Evolutionary conservation across 2,888 invertebrate species (phyloP).

Genomic region (Homarus gammarus): DNA sequence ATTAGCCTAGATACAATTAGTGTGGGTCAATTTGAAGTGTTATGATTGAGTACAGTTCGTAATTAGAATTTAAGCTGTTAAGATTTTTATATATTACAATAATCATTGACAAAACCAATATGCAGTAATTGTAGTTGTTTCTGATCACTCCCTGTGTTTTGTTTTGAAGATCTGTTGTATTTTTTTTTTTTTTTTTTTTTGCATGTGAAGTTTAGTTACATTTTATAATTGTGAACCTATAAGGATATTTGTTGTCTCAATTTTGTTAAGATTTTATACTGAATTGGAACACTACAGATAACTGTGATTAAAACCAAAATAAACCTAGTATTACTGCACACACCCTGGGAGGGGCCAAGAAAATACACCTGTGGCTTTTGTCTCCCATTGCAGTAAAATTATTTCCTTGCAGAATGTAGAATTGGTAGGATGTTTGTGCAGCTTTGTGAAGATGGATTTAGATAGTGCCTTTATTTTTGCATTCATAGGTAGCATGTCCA

Average conservation of each 20-base stretch:
- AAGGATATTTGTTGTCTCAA: slow-evolving; percentile 70
- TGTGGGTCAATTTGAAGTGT: slow-evolving; percentile 61
- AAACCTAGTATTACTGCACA: slow-evolving; percentile 51
- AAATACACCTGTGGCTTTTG: slow-evolving; percentile 48
- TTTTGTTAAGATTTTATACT: slow-evolving; percentile 67
- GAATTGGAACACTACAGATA: slow-evolving; percentile 67
- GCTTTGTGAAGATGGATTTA: slow-evolving; percentile 68
- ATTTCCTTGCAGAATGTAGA: slow-evolving; percentile 52
- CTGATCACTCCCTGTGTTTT: slow-evolving; percentile 63
- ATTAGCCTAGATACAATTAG: slow-evolving; percentile 20
- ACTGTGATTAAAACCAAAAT: slow-evolving; percentile 74
- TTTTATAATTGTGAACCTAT: slow-evolving; percentile 70
- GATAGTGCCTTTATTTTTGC: slow-evolving; percentile 71
- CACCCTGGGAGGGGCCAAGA: slow-evolving; percentile 45
- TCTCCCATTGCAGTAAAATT: slow-evolving; percentile 37
- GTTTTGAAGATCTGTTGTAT: slow-evolving; percentile 71
- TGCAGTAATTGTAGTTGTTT: slow-evolving; percentile 71
- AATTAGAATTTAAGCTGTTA: slow-evolving; percentile 69
- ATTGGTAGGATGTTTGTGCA: slow-evolving; percentile 63
- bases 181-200: too few species aligned
- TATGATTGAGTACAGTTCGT: slow-evolving; percentile 64
- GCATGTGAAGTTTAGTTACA: slow-evolving; percentile 72
- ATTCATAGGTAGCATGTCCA: slow-evolving; percentile 60
- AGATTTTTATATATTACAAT: slow-evolving; percentile 65
- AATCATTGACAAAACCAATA: slow-evolving; percentile 60